phyloP scores from a whole-genome alignment of 2,888 invertebrate species.

The Iphiclides podalirius region DNA sequence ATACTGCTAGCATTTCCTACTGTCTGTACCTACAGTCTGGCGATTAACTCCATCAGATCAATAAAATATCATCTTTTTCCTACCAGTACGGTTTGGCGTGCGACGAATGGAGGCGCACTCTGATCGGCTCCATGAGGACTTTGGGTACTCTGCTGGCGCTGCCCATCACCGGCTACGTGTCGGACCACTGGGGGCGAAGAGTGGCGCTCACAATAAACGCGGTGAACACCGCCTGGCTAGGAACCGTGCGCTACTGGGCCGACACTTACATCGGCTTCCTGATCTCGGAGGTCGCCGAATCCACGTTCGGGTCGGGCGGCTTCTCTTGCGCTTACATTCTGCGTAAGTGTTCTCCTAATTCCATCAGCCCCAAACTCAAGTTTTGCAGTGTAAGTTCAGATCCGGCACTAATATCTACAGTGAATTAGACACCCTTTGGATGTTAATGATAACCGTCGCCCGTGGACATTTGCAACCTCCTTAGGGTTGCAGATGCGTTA shows the following conservation, averaged over 20 bases:
- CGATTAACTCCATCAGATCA: too few species aligned
- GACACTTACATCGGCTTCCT: constrained; percentile 83
- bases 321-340: constrained; percentile 86
- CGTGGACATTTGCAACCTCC: too few species aligned
- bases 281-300: constrained; percentile 84
- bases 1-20: too few species aligned
- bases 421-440: too few species aligned
- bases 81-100: constrained; percentile 81
- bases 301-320: constrained; percentile 82
- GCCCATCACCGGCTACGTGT: constrained; percentile 84
- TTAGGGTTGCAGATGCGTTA: too few species aligned
- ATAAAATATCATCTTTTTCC: too few species aligned
- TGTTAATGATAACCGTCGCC: too few species aligned
- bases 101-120: constrained; percentile 84
- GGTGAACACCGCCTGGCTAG: constrained; percentile 80
- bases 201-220: constrained; percentile 78
- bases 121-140: constrained; percentile 85
- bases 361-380: too few species aligned
- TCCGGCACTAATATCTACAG: too few species aligned
- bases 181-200: constrained; percentile 85
- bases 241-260: constrained; percentile 80
- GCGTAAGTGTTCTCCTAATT: constrained; percentile 57
- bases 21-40: too few species aligned
- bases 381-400: too few species aligned
- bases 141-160: constrained; percentile 84